Evolutionary conservation across 1,140 invertebrate species (phyloP), one percentile per base, ranked within the genome.

Genomic region (Drosophila sucinea): DNA sequence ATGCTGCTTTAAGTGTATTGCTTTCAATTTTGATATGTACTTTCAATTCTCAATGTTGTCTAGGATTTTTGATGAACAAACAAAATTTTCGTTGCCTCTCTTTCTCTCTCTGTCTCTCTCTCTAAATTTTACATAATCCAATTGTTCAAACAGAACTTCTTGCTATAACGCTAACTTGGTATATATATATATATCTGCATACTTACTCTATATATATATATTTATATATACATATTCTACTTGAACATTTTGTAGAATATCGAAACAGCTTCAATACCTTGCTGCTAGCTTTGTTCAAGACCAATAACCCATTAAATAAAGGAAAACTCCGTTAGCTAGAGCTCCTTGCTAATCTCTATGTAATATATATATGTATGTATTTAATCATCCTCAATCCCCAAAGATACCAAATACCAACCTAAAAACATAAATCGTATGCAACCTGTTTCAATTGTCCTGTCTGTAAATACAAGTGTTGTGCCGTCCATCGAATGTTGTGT

Each of bases 401-500:
- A 58, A 7, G 17, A 35, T 51, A 17, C 23, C 3, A 51, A 51
- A 8, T 27, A 27, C 25, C 44, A 51, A 51, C 7, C 7, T 27
- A 8, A 51, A 10, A 27, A 51, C 2, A 23, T 7, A 0, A 47
- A 25, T 17, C 5, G 29, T 56, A 2, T 33, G 44, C 44, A 51
- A 51, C 17, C 8, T 23, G 23, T 51, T 51, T 51, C 8, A 8
- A 57, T 23, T 35, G 72, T 77, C 51, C 63, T 51, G 83, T 87
- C 83, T 87, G 83, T 87, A 87, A 83, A 87, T 87, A 87, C 25
- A 51, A 10, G 8, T 51, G 44, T 69, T 73, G 79, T 76, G 61
- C 32, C 55, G 82, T 78, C 58, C 57, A 68, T 33, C 35, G 44
- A 70, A 23, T 51, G 67, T 77, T 44, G 35, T 85, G 51, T 85